Base-by-base conservation (phyloP, 2,797 vertebrate genomes). In the Oreochromis grahami region DNA sequence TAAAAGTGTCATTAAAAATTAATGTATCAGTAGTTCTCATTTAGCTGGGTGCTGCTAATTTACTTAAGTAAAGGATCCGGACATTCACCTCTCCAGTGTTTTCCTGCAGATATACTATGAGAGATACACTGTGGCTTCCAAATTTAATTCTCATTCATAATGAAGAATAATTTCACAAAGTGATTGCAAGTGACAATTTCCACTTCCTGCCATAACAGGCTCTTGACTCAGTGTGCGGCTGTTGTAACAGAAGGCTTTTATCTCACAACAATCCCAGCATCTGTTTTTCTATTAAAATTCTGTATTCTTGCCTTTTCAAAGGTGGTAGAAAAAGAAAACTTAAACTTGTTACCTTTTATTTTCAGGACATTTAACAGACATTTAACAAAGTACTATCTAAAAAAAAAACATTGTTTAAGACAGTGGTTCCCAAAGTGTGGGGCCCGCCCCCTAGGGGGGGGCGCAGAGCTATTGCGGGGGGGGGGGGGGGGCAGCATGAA, bases 201-300 rank as follows among this genome's bases (percentile, higher is more conserved):
- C 82, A 82, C 82, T 88, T 87, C 86, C 84, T 86, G 52, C 79
- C 85, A 72, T 79, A 76, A 78, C 81, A 88, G 85, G 74, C 80
- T 78, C 86, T 87, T 88, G 80, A 90, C 70, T 91, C 82, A 50
- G 1, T 74, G 17, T 74, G 70, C 7, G 79, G 76, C 89, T 91
- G 79, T 78, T 92, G 52, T 56, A 87, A 84, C 84, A 88, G 88
- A 90, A 80, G 87, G 87, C 83, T 89, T 90, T 90, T 81, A 88
- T 92, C 85, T 92, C 83, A 63, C 82, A 87, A 91, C 83, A 90
- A 93, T 92, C 79, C 77, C 68, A 83, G 86, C 94, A 94, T 94
- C 91, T 96, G 94, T 82, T 93, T 89, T 82, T 88, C 79, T 83
- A 72, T 55, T 83, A 52, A 85, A 85, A 77, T 80, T 87, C 79